Conservation (phyloP, 2,888 invertebrate genomes). For the Thecocarcelia acutangulata region DNA sequence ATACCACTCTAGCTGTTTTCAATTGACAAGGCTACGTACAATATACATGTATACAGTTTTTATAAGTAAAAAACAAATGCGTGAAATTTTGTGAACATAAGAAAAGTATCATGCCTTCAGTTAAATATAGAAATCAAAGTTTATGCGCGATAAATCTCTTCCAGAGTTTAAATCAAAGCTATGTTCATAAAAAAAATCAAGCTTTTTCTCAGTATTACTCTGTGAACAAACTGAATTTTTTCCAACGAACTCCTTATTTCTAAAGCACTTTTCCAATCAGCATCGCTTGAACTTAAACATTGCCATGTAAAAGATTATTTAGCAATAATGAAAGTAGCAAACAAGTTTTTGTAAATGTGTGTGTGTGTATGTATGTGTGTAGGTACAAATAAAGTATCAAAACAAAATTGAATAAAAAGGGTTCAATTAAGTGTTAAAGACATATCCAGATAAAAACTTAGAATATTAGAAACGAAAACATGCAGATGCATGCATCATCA, state of each 20-base stretch:
- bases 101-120: no score
- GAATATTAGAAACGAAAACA: conserved; percentile 44
- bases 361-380: no score
- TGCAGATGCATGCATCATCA: conserved; percentile 35
- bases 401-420: conserved; percentile 64
- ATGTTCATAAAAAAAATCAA: no score
- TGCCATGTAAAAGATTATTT: conserved; percentile 56
- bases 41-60: no score
- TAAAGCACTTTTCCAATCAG: background rate
- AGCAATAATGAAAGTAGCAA: conserved; percentile 50
- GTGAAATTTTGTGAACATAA: no score
- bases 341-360: background rate
- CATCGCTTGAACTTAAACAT: background rate
- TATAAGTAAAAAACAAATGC: no score
- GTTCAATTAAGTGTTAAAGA: conserved; percentile 72
- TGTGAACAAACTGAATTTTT: background rate
- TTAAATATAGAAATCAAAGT: no score
- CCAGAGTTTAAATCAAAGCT: no score
- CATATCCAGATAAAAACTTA: conserved; percentile 55
- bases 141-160: no score
- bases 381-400: conserved; percentile 21
- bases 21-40: no score
- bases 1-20: no score
- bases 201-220: no score
- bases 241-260: background rate